phyloP scores from a whole-genome alignment of 1,140 invertebrate genomes.

The Atopsyche davidsoni region DNA sequence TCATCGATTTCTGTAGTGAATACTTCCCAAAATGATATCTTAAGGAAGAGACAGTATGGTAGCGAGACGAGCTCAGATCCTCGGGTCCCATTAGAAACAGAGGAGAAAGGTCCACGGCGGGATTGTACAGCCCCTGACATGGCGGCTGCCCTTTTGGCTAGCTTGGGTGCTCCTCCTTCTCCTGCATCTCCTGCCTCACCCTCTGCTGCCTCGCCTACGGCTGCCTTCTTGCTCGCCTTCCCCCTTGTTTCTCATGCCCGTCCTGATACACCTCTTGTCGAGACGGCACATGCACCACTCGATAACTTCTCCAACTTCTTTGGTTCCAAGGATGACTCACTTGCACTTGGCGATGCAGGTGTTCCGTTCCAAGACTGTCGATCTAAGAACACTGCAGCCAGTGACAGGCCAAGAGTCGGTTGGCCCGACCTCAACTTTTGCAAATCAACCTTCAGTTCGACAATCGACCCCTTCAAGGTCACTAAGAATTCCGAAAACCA shows the following conservation, averaged over 20 bases:
- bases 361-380: constrained; percentile 19
- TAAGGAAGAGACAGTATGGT: too few relatives aligned
- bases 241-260: constrained; percentile 58
- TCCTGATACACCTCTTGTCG: constrained; percentile 41
- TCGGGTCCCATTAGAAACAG: too few relatives aligned
- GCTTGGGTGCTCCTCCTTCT: constrained; percentile 56
- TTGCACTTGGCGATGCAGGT: too few relatives aligned
- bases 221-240: constrained; percentile 69
- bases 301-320: constrained; percentile 29
- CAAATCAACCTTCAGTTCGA: too few relatives aligned
- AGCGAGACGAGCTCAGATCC: too few relatives aligned
- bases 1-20: too few relatives aligned
- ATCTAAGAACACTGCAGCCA: constrained; percentile 5
- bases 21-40: too few relatives aligned
- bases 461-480: too few relatives aligned
- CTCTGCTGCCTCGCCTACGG: constrained; percentile 70
- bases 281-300: constrained; percentile 27
- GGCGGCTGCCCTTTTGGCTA: constrained; percentile 67
- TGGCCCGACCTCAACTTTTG: constrained; percentile 10
- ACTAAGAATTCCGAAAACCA: constrained; percentile 4
- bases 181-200: constrained; percentile 64
- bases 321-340: constrained; percentile 24
- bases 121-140: constrained; percentile 46
- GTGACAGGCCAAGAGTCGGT: constrained; percentile 11
- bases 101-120: too few relatives aligned